These are phyloP conservation scores for Proctacanthus coquilletti DNA, from an alignment of 1,140 invertebrate species.

Conservation along the genomic window DNA sequence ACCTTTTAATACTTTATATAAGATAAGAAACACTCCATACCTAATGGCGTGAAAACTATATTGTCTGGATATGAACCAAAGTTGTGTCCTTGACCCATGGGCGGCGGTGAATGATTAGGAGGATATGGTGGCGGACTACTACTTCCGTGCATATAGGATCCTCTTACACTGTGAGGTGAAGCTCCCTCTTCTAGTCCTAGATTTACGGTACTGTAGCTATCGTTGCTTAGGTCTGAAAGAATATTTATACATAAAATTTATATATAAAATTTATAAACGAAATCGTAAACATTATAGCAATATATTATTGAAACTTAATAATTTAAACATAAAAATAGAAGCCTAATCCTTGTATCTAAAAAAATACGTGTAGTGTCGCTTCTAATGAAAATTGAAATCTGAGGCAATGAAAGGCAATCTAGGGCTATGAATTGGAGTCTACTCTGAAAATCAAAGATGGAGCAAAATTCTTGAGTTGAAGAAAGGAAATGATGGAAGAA, in stretches of 20 bases:
- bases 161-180: conserved; percentile 52
- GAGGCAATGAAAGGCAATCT: no score
- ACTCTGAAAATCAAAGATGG: no score
- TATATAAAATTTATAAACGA: background rate
- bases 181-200: conserved; percentile 61
- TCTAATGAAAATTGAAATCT: no score
- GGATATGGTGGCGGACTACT: conserved; percentile 64
- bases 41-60: conserved; percentile 62
- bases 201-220: conserved; percentile 72
- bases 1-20: background rate
- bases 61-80: conserved; percentile 52
- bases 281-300: background rate
- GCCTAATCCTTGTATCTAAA: background rate
- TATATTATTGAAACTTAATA: background rate
- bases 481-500: no score
- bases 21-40: conserved; percentile 27
- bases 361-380: background rate
- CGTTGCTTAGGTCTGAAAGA: conserved; percentile 60
- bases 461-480: no score
- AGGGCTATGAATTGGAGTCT: no score
- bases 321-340: background rate
- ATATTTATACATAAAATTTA: background rate
- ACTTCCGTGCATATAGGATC: conserved; percentile 35
- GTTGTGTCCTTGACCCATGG: conserved; percentile 29
- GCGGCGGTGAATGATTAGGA: conserved; percentile 57